Evolutionary conservation across 1,140 invertebrate genomes (phyloP), one percentile per base, ranked within the genome.

Genomic region (Bombus confusus): DNA sequence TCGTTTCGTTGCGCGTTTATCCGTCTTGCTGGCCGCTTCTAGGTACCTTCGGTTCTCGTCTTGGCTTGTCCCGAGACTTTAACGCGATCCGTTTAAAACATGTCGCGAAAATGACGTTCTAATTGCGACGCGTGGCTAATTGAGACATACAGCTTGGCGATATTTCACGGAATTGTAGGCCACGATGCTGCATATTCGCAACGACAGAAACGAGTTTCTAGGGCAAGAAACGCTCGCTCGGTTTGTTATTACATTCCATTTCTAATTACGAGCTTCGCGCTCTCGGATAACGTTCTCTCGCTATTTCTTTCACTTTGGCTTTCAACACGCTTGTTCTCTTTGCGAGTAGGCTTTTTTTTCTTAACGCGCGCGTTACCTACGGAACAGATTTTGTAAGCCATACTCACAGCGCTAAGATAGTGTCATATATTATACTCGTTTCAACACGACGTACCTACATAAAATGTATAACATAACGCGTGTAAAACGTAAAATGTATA

Each of bases 81-180:
- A 28, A 28, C 28, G 15, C 74, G 52, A 28, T 43, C 22, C n/a
- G 12, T 9, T 47, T 34, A 5, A 34, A 74, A n/a, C 59, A 28
- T 34, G 28, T 39, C 1, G n/a, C 37, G 80, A 62, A 73, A 43
- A 73, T 62, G 47, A 59, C 52, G 25, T 31, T 73, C 52, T 81
- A 81, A 81, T 73, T 73, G 52, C 68, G 69, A 80, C 68, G 39
- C 43, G 47, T 52, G 66, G 78, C 34, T 80, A 57, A 72, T 80
- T 80, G 68, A 41, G 66, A 73, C 31, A 39, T 18, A 71, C 52
- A 28, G 5, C 37, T 18, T 1, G 37, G 22, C 37, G 13, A 72
- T 72, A 59, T 71, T 31, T 71, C 68, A 34, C 10, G 8, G 68
- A 43, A 81, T 73, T 73, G 28, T 73, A 62, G 47, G 68, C 28